phyloP scores from a whole-genome alignment of 2,888 invertebrate species.

The Pheosia gnoma region DNA sequence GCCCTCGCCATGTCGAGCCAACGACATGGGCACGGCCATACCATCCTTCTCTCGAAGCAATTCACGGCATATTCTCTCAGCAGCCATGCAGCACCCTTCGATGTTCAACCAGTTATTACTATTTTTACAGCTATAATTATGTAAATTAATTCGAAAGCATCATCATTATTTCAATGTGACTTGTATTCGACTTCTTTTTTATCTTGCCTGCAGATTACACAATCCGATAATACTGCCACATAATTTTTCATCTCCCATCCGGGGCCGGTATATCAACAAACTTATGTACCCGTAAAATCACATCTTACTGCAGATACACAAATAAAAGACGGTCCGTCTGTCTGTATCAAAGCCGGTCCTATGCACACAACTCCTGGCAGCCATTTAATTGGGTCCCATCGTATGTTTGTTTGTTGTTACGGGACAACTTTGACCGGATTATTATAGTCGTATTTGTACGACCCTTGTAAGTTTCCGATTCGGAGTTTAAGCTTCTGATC shows the following conservation, averaged over 20 bases:
- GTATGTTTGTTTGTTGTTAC: slow-evolving; percentile 57
- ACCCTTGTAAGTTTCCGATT: slow-evolving; percentile 45
- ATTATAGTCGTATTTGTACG: slow-evolving; percentile 57
- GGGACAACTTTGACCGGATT: slow-evolving; percentile 37
- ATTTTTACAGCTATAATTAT: no score
- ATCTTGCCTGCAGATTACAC: not conserved
- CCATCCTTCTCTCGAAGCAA: no score
- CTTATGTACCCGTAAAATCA: slow-evolving; percentile 32
- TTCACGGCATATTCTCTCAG: no score
- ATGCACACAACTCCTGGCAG: slow-evolving; percentile 62
- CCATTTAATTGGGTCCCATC: slow-evolving; percentile 74
- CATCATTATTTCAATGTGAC: not conserved
- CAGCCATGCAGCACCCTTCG: no score
- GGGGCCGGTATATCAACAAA: slow-evolving; percentile 1
- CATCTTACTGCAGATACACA: slow-evolving; percentile 22
- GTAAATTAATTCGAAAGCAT: no score
- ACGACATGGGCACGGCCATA: no score
- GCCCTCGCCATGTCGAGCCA: no score
- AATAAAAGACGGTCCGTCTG: slow-evolving; percentile 37
- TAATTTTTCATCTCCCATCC: slow-evolving; percentile 4
- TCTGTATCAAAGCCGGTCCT: slow-evolving; percentile 58
- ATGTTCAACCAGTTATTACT: no score
- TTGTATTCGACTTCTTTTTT: not conserved
- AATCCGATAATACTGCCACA: not conserved
- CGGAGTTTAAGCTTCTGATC: slow-evolving; percentile 11